Evolutionary conservation across 1,140 invertebrate species (phyloP), one percentile per base, ranked within the genome.

Genomic region (Tetragnatha versicolor): DNA sequence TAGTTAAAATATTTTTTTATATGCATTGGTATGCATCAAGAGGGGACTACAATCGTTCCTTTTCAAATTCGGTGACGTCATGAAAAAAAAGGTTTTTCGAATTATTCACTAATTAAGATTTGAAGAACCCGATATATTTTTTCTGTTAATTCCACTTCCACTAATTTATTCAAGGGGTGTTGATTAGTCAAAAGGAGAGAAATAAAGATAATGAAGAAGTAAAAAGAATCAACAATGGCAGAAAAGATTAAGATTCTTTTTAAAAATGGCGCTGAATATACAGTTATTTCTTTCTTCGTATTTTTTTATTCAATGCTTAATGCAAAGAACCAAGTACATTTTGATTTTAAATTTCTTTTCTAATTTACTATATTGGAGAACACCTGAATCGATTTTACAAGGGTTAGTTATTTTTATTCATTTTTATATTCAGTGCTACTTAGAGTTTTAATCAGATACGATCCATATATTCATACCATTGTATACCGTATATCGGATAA

Each of bases 101-200:
- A n/a, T n/a, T 65, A 42, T 31, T 42, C 33, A 25, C 39, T 65
- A 65, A 65, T 65, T 65, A 65, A 65, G 61, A 65, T 27, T 65
- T 65, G 61, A 65, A 65, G 61, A 65, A 65, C 61, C 61, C 17
- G 5, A 39, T 31, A 45, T 42, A 22, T 29, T 63, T 65, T 20
- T 27, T 25, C n/a, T n/a, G 39, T 65, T 65, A 33, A 42, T 65
- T 65, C 42, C 61, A 25, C 12, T 12, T 65, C 27, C n/a, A 39
- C 27, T 65, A 42, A 65, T 65, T 42, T 65, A 65, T 42, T 65
- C 61, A 4, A 27, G 33, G n/a, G 33, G 35, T 39, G 61, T 25
- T 65, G 61, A 65, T 65, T 65, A 65, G 61, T 29, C 35, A 31
- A 65, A 58, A 31, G 27, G 20, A 27, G 25, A 65, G 20, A n/a